A percentile compares a stretch with the other conserved stretches of the same genome.
Evolutionary conservation across 1,140 invertebrate genomes (phyloP).

Genomic region (Copidosoma floridanum): DNA sequence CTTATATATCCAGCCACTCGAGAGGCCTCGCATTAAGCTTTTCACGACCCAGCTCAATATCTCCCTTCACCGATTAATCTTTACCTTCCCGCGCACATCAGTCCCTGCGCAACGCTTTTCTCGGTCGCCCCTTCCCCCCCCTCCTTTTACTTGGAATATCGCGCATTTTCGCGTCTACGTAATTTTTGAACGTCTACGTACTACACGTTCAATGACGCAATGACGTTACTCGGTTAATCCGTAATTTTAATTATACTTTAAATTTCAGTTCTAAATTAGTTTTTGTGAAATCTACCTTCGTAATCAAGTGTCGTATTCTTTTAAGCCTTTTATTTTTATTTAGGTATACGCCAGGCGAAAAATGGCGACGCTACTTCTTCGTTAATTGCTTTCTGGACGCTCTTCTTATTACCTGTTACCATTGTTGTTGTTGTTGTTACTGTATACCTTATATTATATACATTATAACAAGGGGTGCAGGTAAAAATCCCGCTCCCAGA

Average conservation of each 20-base stretch:
- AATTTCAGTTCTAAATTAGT: conserved; percentile 13
- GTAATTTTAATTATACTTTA: conserved; percentile 2
- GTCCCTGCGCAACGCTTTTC: neutral
- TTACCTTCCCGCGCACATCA: neutral
- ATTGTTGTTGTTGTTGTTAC: neutral
- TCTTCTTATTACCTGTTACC: neutral
- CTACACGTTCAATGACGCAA: neutral
- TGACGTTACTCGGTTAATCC: neutral
- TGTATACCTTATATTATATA: too few species aligned
- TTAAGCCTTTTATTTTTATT: neutral
- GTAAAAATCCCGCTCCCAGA: neutral
- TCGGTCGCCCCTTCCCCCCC: neutral
- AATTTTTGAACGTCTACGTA: neutral
- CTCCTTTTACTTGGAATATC: neutral
- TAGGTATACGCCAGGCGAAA: too few species aligned
- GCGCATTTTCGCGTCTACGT: neutral
- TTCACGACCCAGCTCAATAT: too few species aligned
- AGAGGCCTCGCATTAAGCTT: conserved; percentile 6
- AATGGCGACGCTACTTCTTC: too few species aligned
- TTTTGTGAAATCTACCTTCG: conserved; percentile 2
- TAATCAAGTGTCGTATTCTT: conserved; percentile 1
- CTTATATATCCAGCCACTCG: neutral
- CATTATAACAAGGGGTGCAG: too few species aligned
- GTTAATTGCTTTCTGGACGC: neutral
- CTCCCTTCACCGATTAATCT: too few species aligned